Evolutionary conservation across 1,140 invertebrate species (phyloP), one percentile per base, ranked within the genome.

Genomic region (Solenopsis fugax): DNA sequence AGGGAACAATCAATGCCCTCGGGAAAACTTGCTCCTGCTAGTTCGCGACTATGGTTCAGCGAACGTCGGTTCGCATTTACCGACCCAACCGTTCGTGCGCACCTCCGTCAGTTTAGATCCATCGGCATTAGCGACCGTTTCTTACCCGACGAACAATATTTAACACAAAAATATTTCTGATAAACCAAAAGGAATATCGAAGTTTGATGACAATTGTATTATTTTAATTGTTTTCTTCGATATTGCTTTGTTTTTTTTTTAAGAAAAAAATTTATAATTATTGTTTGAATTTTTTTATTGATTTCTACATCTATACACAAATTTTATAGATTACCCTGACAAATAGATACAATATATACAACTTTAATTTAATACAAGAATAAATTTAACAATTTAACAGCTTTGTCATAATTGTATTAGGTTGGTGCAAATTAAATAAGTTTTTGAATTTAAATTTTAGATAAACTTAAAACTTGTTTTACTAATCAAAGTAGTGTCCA

Each of bases 1-100:
- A 80, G 87, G 78, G 87, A 84, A 85, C 45, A 85, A 90, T 78
- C 84, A 65, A 87, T 81, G 67, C 72, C 84, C 77, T 85, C 54
- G 89, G 76, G 85, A 88, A 80, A 82, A 78, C 85, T 73, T 77
- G 18, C 80, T 24, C 34, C 80, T 24, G 34, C 67, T 54, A 45
- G 72, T n/a, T 87, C 24, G 37, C 78, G n/a, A 64, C 84, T 82
- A 78, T 52, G 52, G 56, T 60, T 41, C 13, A 34, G 50, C 54
- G 80, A 48, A 29, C 71, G 85, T 77, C 54, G 37, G n/a, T 80
- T 62, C 73, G 60, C 76, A 56, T 80, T 90, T 91, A 91, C 89
- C 89, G 89, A 91, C 89, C n/a, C 80, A 75, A 86, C 81, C n/a
- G 10, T 41, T 77, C 52, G 60, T 60, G 45, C 9, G 13, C 34